Evolutionary conservation across 2,797 vertebrate species (phyloP).

Genomic region (Avahi laniger): DNA sequence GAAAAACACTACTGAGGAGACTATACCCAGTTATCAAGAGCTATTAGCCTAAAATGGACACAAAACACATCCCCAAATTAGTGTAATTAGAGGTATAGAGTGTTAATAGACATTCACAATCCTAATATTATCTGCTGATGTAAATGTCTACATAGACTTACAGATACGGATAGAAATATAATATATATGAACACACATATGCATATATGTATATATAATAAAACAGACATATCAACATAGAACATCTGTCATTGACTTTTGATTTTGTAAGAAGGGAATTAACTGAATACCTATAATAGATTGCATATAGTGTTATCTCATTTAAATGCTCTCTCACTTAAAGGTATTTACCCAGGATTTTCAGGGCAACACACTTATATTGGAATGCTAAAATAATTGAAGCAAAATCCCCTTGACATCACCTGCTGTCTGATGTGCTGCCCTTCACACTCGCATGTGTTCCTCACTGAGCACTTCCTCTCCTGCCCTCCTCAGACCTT

Average conservation of each 20-base stretch:
- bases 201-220: neutral
- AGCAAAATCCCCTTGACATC: neutral
- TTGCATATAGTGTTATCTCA: neutral
- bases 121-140: neutral
- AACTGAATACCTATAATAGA: neutral
- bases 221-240: neutral
- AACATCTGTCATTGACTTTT: neutral
- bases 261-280: neutral
- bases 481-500: neutral
- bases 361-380: neutral
- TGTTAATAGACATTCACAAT: neutral
- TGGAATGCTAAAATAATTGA: neutral
- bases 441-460: neutral
- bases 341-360: neutral
- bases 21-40: neutral
- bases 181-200: neutral
- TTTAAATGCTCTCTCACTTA: neutral
- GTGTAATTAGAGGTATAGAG: neutral
- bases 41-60: neutral
- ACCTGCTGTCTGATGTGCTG: neutral
- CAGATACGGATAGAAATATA: neutral
- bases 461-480: neutral
- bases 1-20: neutral
- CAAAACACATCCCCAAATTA: neutral
- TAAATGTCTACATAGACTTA: neutral